Conservation (phyloP, 2,113 vertebrate species). For the Sinocyclocheilus anophthalmus region DNA sequence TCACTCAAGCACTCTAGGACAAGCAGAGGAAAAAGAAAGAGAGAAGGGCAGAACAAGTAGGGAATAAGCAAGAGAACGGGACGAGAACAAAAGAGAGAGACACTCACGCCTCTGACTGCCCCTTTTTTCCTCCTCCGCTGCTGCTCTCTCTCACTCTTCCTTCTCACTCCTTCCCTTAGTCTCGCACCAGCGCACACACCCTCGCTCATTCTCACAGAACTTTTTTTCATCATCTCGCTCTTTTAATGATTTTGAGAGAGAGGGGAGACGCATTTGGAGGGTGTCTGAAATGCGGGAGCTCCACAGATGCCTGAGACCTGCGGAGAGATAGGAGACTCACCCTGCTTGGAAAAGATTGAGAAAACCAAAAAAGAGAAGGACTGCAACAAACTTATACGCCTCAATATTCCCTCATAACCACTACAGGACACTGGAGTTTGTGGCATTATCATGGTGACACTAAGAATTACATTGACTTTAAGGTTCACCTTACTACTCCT, state of each 20-base stretch:
- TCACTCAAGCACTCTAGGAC: constrained; percentile 69
- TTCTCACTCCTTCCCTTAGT: constrained; percentile 64
- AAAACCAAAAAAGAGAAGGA: constrained; percentile 43
- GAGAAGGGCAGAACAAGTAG: constrained; percentile 53
- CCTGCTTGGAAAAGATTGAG: constrained; percentile 32
- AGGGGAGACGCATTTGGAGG: constrained; percentile 71
- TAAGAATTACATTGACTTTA: constrained; percentile 56
- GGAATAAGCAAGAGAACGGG: constrained; percentile 51
- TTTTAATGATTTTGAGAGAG: constrained; percentile 75
- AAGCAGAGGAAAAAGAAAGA: constrained; percentile 61
- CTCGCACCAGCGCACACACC: constrained; percentile 40
- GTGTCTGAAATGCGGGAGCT: constrained; percentile 72
- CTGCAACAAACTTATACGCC: constrained; percentile 13
- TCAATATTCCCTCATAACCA: neutral
- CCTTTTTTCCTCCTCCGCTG: constrained; percentile 57
- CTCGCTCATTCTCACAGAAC: constrained; percentile 34
- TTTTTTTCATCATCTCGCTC: constrained; percentile 46
- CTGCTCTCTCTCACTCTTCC: constrained; percentile 53
- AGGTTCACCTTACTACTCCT: constrained; percentile 60
- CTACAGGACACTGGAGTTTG: neutral
- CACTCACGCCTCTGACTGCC: constrained; percentile 67
- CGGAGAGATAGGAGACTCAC: constrained; percentile 39
- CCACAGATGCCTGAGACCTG: constrained; percentile 53
- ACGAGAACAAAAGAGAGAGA: constrained; percentile 55
- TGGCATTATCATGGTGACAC: constrained; percentile 62